A percentile compares a stretch with the other conserved stretches of the same genome.
Evolutionary conservation across 2,888 invertebrate species (phyloP).

Genomic region (Peribatodes rhomboidaria): DNA sequence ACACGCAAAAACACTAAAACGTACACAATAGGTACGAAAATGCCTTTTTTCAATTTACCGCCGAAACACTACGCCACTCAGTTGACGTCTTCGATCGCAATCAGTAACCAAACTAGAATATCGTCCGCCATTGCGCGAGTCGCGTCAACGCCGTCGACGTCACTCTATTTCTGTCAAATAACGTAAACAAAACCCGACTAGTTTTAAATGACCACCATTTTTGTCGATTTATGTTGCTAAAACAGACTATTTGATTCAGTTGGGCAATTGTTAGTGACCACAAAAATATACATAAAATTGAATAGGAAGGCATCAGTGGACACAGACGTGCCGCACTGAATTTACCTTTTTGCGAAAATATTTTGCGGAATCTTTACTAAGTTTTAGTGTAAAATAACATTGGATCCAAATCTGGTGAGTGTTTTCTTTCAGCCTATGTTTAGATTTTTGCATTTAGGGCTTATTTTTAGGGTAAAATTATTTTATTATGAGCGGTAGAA

Average conservation of each 20-base stretch:
- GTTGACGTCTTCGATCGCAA: too few relatives aligned
- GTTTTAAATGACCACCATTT: not conserved
- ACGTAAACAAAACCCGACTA: constrained; percentile 18
- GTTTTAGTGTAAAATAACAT: constrained; percentile 3
- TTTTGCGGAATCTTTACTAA: constrained; percentile 4
- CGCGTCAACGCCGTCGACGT: constrained; percentile 42
- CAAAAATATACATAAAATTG: too few relatives aligned
- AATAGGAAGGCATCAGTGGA: not conserved
- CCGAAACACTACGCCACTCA: too few relatives aligned
- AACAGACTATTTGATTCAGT: not conserved
- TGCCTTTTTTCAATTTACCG: too few relatives aligned
- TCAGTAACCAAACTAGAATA: constrained; percentile 9
- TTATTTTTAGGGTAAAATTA: not conserved
- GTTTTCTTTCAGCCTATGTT: constrained; percentile 8
- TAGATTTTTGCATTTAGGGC: not conserved
- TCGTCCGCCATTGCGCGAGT: not conserved
- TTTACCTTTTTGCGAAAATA: constrained; percentile 14
- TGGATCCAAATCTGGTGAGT: constrained; percentile 17
- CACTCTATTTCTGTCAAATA: constrained; percentile 33
- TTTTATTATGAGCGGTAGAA: too few relatives aligned
- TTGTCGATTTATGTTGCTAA: not conserved
- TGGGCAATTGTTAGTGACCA: constrained; percentile 11
- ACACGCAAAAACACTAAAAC: too few relatives aligned
- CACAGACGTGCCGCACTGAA: not conserved
- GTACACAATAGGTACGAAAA: too few relatives aligned